phyloP scores from a whole-genome alignment of 2,888 invertebrate species.

The Drosophila koepferae region DNA sequence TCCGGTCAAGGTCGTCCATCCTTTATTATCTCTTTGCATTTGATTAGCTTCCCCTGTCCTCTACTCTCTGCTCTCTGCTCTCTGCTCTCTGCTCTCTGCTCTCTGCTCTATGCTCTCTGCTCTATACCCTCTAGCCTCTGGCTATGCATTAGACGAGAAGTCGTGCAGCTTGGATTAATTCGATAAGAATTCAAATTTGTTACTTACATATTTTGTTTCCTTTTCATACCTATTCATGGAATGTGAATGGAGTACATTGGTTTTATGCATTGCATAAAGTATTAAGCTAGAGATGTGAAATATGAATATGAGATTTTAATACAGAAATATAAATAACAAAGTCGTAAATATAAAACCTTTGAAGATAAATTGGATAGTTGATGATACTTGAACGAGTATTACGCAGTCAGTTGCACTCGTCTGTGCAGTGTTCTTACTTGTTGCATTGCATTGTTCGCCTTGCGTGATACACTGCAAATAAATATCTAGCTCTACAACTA shows the following conservation, averaged over 20 bases:
- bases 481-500: too few species aligned
- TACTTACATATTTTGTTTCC: constrained; percentile 5
- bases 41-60: neutral
- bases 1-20: constrained; percentile 12
- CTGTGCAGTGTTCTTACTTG: neutral
- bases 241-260: neutral
- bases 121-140: neutral
- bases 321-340: too few species aligned
- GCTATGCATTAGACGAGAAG: constrained; percentile 16
- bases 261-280: neutral
- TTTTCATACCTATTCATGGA: neutral
- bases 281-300: too few species aligned
- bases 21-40: constrained; percentile 6
- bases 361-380: too few species aligned
- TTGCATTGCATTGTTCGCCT: neutral
- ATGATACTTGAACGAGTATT: neutral
- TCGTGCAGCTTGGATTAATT: constrained; percentile 65
- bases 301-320: too few species aligned
- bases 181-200: constrained; percentile 55
- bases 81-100: neutral
- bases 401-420: neutral
- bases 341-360: too few species aligned
- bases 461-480: neutral
- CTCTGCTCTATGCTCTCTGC: neutral
- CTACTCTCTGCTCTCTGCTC: neutral